These are phyloP conservation scores for Bombus superbus DNA, from an alignment of 1,140 invertebrate species.

Conservation along the genomic window DNA sequence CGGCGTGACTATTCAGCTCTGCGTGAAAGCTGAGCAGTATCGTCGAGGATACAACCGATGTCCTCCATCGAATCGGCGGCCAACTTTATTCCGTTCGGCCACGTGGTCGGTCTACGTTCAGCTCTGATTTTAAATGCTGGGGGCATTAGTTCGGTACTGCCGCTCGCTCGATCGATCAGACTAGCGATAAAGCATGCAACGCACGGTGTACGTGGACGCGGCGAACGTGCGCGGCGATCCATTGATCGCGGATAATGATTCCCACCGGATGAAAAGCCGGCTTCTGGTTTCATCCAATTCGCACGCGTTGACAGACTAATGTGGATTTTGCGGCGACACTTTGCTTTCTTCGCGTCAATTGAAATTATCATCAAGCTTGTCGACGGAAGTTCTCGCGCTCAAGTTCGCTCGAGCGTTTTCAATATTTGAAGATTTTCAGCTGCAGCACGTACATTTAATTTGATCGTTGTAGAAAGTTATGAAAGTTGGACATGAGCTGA, in stretches of 20 bases:
- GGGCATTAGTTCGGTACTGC: neutral
- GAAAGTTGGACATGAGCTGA: too few relatives aligned
- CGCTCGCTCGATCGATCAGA: neutral
- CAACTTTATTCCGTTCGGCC: conserved; percentile 3
- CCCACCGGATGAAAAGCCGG: neutral
- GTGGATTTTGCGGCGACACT: neutral
- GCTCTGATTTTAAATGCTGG: neutral
- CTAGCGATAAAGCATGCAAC: neutral
- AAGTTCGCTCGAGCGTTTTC: too few relatives aligned
- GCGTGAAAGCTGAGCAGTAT: conserved; percentile 26
- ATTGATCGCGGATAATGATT: conserved; percentile 17
- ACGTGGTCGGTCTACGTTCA: neutral
- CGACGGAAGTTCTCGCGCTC: neutral
- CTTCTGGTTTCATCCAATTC: neutral
- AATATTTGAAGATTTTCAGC: too few relatives aligned
- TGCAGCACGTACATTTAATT: too few relatives aligned
- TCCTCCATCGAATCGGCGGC: neutral
- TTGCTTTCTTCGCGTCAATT: neutral
- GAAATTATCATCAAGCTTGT: neutral
- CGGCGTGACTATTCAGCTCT: conserved; percentile 45
- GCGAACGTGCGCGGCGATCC: neutral
- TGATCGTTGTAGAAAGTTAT: too few relatives aligned
- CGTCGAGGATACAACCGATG: conserved; percentile 5
- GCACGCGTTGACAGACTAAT: neutral
- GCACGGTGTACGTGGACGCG: neutral